These are phyloP conservation scores for Lypha dubia DNA, from an alignment of 2,888 invertebrate species.

Conservation along the genomic window DNA sequence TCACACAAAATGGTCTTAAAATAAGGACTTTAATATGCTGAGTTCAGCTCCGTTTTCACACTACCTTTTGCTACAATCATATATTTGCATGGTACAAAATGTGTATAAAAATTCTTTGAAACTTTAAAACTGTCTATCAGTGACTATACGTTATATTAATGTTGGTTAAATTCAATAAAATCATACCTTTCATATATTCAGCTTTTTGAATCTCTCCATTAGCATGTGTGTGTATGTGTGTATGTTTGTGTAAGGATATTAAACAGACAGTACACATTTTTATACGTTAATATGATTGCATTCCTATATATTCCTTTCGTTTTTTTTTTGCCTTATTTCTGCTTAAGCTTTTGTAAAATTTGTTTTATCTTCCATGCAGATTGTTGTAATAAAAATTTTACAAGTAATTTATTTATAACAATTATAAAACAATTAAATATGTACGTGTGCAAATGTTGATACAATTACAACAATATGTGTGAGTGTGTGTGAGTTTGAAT, in stretches of 20 bases:
- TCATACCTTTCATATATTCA: constrained; percentile 32
- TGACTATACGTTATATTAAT: constrained; percentile 31
- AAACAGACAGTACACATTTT: constrained; percentile 7
- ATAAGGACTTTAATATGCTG: too few species aligned
- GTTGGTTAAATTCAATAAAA: constrained; percentile 10
- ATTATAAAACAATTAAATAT: constrained; percentile 69
- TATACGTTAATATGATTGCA: constrained; percentile 48
- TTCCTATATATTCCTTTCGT: background rate
- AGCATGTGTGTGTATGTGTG: background rate
- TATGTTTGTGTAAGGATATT: background rate
- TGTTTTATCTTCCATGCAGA: constrained; percentile 52
- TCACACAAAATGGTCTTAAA: too few species aligned
- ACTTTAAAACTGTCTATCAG: background rate
- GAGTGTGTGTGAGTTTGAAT: background rate
- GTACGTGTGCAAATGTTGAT: constrained; percentile 47
- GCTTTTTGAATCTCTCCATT: background rate
- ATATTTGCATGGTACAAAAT: background rate
- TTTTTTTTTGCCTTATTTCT: too few species aligned
- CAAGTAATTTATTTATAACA: constrained; percentile 72
- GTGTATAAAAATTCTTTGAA: constrained; percentile 8
- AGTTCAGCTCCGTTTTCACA: too few species aligned
- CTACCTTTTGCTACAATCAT: too few species aligned
- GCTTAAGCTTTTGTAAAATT: constrained; percentile 41
- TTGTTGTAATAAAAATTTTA: constrained; percentile 68
- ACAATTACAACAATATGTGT: background rate